phyloP scores from a whole-genome alignment of 2,797 vertebrate genomes.

The Potorous gilbertii region DNA sequence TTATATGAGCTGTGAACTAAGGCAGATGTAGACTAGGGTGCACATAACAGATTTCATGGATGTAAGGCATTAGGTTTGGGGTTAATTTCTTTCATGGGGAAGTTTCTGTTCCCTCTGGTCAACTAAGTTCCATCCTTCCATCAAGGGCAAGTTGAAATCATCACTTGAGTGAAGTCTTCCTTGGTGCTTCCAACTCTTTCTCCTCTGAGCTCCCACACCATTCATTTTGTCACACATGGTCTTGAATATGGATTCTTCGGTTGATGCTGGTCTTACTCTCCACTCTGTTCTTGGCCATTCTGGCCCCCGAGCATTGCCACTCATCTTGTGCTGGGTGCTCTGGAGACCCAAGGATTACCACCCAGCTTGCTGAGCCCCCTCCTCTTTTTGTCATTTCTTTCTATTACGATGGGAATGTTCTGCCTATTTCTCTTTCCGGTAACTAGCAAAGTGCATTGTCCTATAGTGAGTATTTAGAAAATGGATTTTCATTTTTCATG shows the following conservation, averaged over 20 bases:
- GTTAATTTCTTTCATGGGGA: not conserved
- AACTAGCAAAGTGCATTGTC: not conserved
- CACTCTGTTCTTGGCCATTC: no score
- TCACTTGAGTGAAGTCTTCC: not conserved
- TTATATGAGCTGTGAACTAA: not conserved
- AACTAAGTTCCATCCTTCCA: not conserved
- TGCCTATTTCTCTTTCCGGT: not conserved
- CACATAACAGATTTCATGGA: not conserved
- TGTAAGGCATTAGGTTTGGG: not conserved
- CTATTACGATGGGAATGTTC: not conserved
- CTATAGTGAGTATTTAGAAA: not conserved
- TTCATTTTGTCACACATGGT: not conserved
- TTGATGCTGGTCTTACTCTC: not conserved
- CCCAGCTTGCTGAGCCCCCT: not conserved
- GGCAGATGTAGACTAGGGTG: not conserved
- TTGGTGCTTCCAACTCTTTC: not conserved
- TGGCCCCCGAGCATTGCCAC: not conserved
- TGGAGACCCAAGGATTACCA: not conserved
- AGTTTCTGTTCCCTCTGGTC: not conserved
- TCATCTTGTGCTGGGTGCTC: not conserved
- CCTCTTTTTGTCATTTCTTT: not conserved
- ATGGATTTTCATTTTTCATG: not conserved
- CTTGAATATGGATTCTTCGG: not conserved
- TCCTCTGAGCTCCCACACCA: not conserved
- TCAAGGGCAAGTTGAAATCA: not conserved